Percentiles rank a stretch among this genome's conserved stretches.
These are phyloP conservation scores for Salminus brasiliensis DNA, from an alignment of 2,113 vertebrate genomes.

Conservation along the genomic window DNA sequence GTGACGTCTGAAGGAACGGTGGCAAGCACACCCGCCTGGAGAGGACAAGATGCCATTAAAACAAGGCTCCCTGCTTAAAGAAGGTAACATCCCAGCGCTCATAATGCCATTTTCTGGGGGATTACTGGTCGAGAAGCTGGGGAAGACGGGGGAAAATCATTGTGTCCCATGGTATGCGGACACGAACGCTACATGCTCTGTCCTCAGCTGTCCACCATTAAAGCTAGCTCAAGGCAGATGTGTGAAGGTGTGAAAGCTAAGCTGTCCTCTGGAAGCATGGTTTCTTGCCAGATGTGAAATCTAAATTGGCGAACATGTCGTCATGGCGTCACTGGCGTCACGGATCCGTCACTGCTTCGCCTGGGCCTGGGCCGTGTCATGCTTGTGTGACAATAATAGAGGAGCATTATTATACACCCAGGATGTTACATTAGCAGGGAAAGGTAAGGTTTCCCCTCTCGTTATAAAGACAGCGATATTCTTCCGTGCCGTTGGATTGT, in stretches of 20 bases:
- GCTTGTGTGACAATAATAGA: background rate
- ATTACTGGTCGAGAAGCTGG: too few relatives aligned
- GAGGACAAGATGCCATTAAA: background rate
- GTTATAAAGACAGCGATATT: background rate
- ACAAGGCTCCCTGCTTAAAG: background rate
- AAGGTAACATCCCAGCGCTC: background rate
- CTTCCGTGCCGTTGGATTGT: background rate
- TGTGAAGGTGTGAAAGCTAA: background rate
- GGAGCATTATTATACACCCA: background rate
- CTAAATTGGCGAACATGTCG: background rate
- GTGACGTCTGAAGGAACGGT: conserved; percentile 42
- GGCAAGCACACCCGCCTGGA: conserved; percentile 57
- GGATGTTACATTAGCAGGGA: background rate
- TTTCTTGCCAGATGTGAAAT: background rate
- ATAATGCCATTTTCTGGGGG: background rate
- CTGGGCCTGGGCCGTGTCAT: background rate
- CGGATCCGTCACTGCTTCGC: background rate
- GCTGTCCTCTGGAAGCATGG: background rate
- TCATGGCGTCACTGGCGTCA: too few relatives aligned
- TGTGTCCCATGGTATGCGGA: background rate
- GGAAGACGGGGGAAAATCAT: background rate
- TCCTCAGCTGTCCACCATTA: too few relatives aligned
- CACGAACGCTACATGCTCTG: background rate
- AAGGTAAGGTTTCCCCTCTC: background rate
- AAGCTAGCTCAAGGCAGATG: background rate